These are phyloP conservation scores for Hermaeophaga mercurialis DNA, from an alignment of 2,888 invertebrate genomes.

Conservation along the genomic window DNA sequence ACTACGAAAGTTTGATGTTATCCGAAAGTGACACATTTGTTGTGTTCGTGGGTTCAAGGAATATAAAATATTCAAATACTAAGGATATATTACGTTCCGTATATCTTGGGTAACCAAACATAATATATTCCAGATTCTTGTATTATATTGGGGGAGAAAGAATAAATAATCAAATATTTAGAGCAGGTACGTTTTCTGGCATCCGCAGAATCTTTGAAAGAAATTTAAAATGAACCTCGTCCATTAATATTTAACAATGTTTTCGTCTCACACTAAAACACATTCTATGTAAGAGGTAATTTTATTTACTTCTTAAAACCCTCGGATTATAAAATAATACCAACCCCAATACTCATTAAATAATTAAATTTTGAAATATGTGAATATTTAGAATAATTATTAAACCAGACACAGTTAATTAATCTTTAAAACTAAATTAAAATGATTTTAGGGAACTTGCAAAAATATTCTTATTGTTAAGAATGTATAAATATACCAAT, in stretches of 20 bases:
- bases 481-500: no score
- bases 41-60: neutral
- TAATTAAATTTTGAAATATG: no score
- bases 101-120: slow-evolving; percentile 3
- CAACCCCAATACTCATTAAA: no score
- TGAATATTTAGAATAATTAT: no score
- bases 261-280: no score
- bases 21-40: slow-evolving; percentile 12
- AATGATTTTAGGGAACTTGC: no score
- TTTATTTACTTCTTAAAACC: no score
- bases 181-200: neutral
- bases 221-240: neutral
- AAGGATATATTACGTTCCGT: neutral
- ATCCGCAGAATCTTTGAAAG: neutral
- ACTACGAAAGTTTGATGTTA: slow-evolving; percentile 5
- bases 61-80: slow-evolving; percentile 18
- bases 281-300: no score
- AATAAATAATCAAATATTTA: slow-evolving; percentile 15
- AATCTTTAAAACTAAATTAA: no score
- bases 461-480: no score
- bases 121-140: slow-evolving; percentile 13
- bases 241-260: neutral
- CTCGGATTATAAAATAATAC: no score
- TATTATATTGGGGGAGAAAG: neutral
- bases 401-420: no score